Conservation (phyloP, 2,888 invertebrate species). For the Chloromyia formosa region DNA sequence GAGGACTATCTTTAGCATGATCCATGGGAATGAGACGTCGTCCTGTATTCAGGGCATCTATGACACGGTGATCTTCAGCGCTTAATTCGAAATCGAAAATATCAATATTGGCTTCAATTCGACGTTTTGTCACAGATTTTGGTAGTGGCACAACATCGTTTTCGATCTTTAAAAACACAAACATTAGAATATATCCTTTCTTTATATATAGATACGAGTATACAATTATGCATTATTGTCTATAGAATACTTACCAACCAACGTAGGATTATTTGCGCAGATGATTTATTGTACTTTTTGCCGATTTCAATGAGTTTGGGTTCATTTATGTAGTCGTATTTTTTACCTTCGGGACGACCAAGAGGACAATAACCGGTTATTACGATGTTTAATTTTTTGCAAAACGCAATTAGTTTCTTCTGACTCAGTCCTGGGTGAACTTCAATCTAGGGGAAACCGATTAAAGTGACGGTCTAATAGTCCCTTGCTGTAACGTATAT, state of each 20-base stretch:
- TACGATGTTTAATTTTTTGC: slow-evolving; percentile 70
- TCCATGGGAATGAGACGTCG: slow-evolving; percentile 22
- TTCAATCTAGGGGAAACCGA: slow-evolving; percentile 54
- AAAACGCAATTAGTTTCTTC: slow-evolving; percentile 73
- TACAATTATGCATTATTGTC: too few relatives aligned
- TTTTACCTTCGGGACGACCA: slow-evolving; percentile 68
- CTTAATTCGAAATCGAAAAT: slow-evolving; percentile 69
- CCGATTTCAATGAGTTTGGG: slow-evolving; percentile 51
- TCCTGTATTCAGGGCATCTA: slow-evolving; percentile 22
- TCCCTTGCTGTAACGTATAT: too few relatives aligned
- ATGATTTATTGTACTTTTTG: slow-evolving; percentile 71
- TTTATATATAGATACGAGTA: too few relatives aligned
- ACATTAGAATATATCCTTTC: background rate
- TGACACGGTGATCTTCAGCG: slow-evolving; percentile 64
- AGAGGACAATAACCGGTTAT: slow-evolving; percentile 80
- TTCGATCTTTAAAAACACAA: slow-evolving; percentile 30
- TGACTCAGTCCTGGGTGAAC: slow-evolving; percentile 76
- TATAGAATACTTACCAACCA: slow-evolving; percentile 68
- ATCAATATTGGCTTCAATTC: slow-evolving; percentile 67
- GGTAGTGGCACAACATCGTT: slow-evolving; percentile 67
- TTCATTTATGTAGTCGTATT: slow-evolving; percentile 62
- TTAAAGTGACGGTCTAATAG: background rate
- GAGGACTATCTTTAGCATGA: slow-evolving; percentile 40
- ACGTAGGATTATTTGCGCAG: slow-evolving; percentile 71
- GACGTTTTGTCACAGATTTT: slow-evolving; percentile 66